Conservation (phyloP, 1,140 invertebrate genomes). For the Drosophila orosa region DNA sequence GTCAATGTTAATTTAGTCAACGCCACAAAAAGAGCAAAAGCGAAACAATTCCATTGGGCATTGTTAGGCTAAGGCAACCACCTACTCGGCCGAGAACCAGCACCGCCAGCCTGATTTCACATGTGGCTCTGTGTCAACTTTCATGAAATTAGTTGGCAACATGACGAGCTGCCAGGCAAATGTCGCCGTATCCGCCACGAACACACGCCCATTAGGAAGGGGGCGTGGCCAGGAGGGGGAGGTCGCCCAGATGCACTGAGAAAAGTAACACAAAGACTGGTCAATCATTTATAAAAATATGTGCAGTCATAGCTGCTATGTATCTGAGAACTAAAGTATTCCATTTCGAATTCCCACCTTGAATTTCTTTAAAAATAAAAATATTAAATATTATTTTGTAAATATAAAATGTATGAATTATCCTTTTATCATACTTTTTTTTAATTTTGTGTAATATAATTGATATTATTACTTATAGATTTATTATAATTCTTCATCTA, state of each 20-base stretch:
- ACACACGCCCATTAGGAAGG: constrained; percentile 71
- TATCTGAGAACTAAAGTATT: neutral
- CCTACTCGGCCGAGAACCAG: constrained; percentile 22
- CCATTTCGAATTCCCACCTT: neutral
- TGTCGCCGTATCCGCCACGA: constrained; percentile 43
- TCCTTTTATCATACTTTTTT: neutral
- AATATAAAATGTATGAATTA: neutral
- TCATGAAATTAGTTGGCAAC: constrained; percentile 83
- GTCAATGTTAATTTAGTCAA: constrained; percentile 83
- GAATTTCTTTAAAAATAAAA: neutral
- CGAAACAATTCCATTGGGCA: constrained; percentile 80
- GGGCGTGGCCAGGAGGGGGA: neutral
- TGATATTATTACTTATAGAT: neutral
- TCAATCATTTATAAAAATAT: neutral
- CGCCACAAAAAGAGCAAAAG: constrained; percentile 52
- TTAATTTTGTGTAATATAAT: no score
- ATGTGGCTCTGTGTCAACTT: constrained; percentile 82
- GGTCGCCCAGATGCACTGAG: neutral
- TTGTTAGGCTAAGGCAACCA: constrained; percentile 60
- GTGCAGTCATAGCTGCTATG: neutral
- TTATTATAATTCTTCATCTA: no score
- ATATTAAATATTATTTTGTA: neutral
- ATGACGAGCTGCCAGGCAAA: constrained; percentile 77
- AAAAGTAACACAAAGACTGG: neutral
- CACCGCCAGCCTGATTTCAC: constrained; percentile 64